These are phyloP conservation scores for Takifugu ocellatus DNA, from an alignment of 2,797 vertebrate genomes.

Conservation along the genomic window DNA sequence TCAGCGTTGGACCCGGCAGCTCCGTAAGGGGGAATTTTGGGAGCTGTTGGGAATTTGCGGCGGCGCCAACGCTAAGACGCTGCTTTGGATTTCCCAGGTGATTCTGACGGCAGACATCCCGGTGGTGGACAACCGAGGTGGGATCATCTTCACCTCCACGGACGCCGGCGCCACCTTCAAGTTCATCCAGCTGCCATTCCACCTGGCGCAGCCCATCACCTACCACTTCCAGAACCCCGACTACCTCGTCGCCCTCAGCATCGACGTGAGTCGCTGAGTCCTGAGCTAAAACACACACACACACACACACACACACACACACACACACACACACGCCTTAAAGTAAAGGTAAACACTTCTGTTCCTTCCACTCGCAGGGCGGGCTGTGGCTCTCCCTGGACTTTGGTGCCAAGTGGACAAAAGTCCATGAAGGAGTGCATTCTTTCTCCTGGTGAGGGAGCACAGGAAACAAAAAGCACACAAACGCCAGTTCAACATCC, in stretches of 20 bases:
- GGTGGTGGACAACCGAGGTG: slow-evolving; percentile 59
- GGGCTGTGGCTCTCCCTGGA: slow-evolving; percentile 77
- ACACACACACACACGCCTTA: slow-evolving; percentile 40
- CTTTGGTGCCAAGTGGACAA: slow-evolving; percentile 77
- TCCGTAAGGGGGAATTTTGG: slow-evolving; percentile 57
- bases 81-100: slow-evolving; percentile 57
- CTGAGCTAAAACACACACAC: background rate
- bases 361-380: slow-evolving; percentile 59
- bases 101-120: slow-evolving; percentile 75
- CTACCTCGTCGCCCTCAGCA: slow-evolving; percentile 75
- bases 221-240: slow-evolving; percentile 76
- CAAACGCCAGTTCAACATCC: background rate
- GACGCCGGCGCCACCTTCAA: slow-evolving; percentile 76
- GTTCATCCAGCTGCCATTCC: slow-evolving; percentile 76
- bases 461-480: slow-evolving; percentile 26
- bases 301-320: background rate
- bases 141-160: slow-evolving; percentile 75
- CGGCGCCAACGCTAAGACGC: background rate
- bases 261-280: slow-evolving; percentile 66
- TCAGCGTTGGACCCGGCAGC: slow-evolving; percentile 76
- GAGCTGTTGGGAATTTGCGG: too few species aligned
- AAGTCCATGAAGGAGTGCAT: slow-evolving; percentile 76
- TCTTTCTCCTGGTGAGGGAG: slow-evolving; percentile 79
- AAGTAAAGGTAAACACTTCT: slow-evolving; percentile 54
- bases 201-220: slow-evolving; percentile 72